Conservation (phyloP, 1,140 invertebrate species). For the Lysiphlebus fabarum region DNA sequence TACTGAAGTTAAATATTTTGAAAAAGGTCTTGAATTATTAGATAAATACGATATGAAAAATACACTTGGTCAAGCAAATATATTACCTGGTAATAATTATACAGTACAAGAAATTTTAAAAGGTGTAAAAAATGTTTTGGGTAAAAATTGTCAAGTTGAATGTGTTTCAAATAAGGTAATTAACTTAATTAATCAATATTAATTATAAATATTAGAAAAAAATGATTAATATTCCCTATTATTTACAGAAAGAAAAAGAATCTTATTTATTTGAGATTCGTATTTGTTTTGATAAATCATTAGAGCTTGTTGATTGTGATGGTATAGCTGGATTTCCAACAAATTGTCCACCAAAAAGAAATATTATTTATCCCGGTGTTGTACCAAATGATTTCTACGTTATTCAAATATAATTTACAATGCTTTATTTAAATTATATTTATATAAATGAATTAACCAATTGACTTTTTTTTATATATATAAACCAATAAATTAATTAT, state of each 20-base stretch:
- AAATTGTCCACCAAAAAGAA: conserved; percentile 58
- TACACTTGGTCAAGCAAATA: conserved; percentile 58
- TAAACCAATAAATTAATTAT: too few relatives aligned
- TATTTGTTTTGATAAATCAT: conserved; percentile 65
- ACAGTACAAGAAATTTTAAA: conserved; percentile 57
- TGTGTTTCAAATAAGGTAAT: conserved; percentile 38
- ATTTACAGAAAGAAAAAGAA: conserved; percentile 52
- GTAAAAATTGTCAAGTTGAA: conserved; percentile 31
- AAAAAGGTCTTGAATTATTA: conserved; percentile 63
- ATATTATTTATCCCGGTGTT: conserved; percentile 59
- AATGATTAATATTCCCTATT: conserved; percentile 15
- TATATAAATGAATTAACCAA: too few relatives aligned
- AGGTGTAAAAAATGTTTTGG: conserved; percentile 50
- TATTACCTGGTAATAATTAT: conserved; percentile 62
- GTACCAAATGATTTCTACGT: conserved; percentile 35
- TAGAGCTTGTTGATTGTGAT: conserved; percentile 62
- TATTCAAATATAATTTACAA: conserved; percentile 18
- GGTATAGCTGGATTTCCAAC: conserved; percentile 51
- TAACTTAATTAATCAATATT: not conserved
- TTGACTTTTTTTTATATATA: too few relatives aligned
- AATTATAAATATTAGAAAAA: not conserved
- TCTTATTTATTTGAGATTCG: conserved; percentile 64
- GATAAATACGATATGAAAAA: conserved; percentile 63
- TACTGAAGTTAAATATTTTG: conserved; percentile 72
- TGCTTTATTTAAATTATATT: too few relatives aligned